Evolutionary conservation across 2,888 invertebrate species (phyloP), one percentile per base, ranked within the genome.

Genomic region (Dasypogon diadema): DNA sequence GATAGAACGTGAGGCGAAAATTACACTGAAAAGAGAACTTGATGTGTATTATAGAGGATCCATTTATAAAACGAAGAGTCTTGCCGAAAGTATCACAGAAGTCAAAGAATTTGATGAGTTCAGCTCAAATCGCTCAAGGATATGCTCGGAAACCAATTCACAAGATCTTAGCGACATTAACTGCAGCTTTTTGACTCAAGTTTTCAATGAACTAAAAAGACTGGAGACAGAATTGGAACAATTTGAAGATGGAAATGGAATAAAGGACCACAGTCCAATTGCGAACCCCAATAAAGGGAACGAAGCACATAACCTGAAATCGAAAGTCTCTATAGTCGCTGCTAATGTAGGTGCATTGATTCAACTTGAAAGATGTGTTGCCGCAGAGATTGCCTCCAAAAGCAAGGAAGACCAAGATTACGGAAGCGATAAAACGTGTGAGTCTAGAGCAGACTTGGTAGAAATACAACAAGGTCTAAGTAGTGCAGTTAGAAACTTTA

Each of bases 71-170:
- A 60, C 34, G 4, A 37, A 30, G 16, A 60, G 37, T 42, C 60
- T 60, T 37, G 60, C 60, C 2, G 60, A 60, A 16, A 60, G 60
- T 42, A 60, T 60, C 12, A 21, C 21, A 18, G 60, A 60, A 18
- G n/a, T 60, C 10, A 60, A 60, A 6, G 42, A 34, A 18, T 37
- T 34, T 16, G 37, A 37, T n/a, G 37, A 60, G 37, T n/a, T 10
- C 16, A 37, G 37, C 14, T 6, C 42, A 12, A 12, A 42, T n/a
- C 8, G 42, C 3, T 42, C 42, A 6, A 42, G 42, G 12, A 12
- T 1, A 42, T 37, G 10, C 18, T 60, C 37, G 8, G 37, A 4
- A 10, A 37, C 21, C 1, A 37, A 60, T 10, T 60, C 21, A 3
- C 1, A 10, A n/a, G 37, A 37, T 14, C 14, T 37, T 0, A 60